A percentile compares a stretch with the other conserved stretches of the same genome.
These are phyloP conservation scores for Huso huso DNA, from an alignment of 2,797 vertebrate genomes.

Conservation along the genomic window DNA sequence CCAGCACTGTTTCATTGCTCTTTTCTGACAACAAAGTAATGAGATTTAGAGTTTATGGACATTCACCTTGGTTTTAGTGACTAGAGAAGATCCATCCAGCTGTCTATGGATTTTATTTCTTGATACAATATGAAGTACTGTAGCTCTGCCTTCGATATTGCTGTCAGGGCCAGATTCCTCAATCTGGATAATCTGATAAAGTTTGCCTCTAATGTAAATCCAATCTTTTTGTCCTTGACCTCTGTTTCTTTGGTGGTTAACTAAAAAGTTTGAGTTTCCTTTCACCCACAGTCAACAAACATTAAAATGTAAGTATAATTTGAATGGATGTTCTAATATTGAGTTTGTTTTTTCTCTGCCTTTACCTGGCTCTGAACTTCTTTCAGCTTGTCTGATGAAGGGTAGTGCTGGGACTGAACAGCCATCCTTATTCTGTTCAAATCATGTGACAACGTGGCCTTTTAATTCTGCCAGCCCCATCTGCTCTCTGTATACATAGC, in stretches of 20 bases:
- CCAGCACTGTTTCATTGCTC: slow-evolving; percentile 15
- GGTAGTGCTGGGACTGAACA: too few relatives aligned
- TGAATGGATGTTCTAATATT: not conserved
- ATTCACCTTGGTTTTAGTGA: slow-evolving; percentile 10
- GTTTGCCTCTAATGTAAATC: slow-evolving; percentile 21
- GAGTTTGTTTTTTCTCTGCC: not conserved
- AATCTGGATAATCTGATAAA: slow-evolving; percentile 40
- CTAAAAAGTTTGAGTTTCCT: too few relatives aligned
- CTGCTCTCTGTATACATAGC: too few relatives aligned
- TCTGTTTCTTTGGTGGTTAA: not conserved
- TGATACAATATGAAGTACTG: slow-evolving; percentile 4
- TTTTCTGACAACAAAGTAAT: slow-evolving; percentile 22
- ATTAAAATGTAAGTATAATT: too few relatives aligned
- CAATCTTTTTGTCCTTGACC: slow-evolving; percentile 47
- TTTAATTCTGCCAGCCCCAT: too few relatives aligned
- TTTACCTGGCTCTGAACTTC: not conserved
- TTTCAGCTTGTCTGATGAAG: too few relatives aligned
- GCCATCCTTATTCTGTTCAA: too few relatives aligned
- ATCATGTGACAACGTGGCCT: too few relatives aligned
- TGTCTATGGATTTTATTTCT: slow-evolving; percentile 24
- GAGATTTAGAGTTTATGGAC: slow-evolving; percentile 22
- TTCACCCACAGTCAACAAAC: too few relatives aligned
- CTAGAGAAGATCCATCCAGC: slow-evolving; percentile 11
- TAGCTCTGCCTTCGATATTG: slow-evolving; percentile 24
- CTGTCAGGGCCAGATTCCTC: slow-evolving; percentile 30